Evolutionary conservation across 30 jellyfish, hydroid and myxozoan genomes (phyloP).

Genomic region (Nemopilema nomurai): DNA sequence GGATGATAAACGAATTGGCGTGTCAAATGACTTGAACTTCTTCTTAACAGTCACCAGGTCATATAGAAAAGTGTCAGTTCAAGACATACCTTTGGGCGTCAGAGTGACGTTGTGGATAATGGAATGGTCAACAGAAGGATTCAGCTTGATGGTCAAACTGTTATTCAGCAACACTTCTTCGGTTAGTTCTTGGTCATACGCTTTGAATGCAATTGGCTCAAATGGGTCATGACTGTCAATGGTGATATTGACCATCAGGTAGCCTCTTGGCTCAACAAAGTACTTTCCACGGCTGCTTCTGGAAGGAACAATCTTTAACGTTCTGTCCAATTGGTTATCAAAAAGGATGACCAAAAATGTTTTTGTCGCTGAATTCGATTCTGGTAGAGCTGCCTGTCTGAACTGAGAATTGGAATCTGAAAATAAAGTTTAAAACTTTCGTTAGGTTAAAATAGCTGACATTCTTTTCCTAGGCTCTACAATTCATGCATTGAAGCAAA

Average conservation of each 20-base stretch:
- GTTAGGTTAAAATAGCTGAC: no score
- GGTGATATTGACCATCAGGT: slow-evolving; percentile 86
- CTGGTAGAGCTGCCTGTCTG: slow-evolving; percentile 60
- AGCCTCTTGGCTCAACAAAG: slow-evolving; percentile 93
- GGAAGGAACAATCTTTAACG: slow-evolving; percentile 80
- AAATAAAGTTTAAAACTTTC: not conserved
- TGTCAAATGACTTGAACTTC: no score
- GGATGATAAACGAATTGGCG: no score
- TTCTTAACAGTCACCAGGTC: no score
- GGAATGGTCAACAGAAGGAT: slow-evolving; percentile 62
- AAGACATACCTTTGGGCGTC: slow-evolving; percentile 91
- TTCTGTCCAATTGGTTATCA: slow-evolving; percentile 94
- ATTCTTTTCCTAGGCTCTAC: no score
- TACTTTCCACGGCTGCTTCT: slow-evolving; percentile 97
- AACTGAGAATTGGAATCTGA: slow-evolving; percentile 19
- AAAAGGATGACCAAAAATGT: slow-evolving; percentile 83
- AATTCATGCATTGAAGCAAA: no score
- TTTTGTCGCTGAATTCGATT: slow-evolving; percentile 1
- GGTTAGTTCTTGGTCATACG: slow-evolving; percentile 83
- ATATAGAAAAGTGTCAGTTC: no score
- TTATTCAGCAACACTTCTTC: slow-evolving; percentile 64
- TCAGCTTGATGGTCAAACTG: slow-evolving; percentile 53
- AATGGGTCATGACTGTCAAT: slow-evolving; percentile 96
- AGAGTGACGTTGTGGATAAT: slow-evolving; percentile 56
- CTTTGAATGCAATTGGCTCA: slow-evolving; percentile 80